A percentile compares a stretch with the other conserved stretches of the same genome.
Conservation (phyloP, 2,113 vertebrate genomes). For the Alligator sinensis region DNA sequence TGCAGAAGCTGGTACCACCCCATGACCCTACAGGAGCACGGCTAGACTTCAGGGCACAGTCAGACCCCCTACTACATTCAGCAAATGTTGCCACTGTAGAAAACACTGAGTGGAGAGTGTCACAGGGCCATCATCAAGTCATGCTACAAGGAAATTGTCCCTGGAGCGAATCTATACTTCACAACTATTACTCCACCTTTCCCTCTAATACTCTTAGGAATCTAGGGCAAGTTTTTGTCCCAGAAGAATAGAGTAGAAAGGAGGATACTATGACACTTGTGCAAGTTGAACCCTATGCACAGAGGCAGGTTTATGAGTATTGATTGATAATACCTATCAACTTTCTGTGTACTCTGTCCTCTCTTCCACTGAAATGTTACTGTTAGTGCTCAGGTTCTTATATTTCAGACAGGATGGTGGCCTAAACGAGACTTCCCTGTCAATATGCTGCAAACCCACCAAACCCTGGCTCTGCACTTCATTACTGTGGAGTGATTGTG, state of each 20-base stretch:
- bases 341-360: background rate
- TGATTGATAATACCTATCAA: background rate
- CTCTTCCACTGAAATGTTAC: background rate
- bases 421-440: background rate
- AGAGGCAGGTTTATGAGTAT: background rate
- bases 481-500: background rate
- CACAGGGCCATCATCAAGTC: background rate
- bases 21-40: accelerated
- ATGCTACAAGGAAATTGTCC: accelerated
- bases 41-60: background rate
- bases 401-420: background rate
- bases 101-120: accelerated
- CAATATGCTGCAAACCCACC: background rate
- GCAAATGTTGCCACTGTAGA: background rate
- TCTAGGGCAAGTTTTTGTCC: background rate
- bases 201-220: background rate
- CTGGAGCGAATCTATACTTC: accelerated
- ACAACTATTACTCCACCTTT: background rate
- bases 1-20: background rate
- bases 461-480: background rate
- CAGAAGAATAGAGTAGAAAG: background rate
- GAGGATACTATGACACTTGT: background rate
- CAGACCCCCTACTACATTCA: background rate
- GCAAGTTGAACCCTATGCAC: background rate
- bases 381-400: background rate